Percentiles rank a stretch among this genome's conserved stretches.
Evolutionary conservation across 1,140 invertebrate genomes (phyloP).

Genomic region (Laupala kohalensis): DNA sequence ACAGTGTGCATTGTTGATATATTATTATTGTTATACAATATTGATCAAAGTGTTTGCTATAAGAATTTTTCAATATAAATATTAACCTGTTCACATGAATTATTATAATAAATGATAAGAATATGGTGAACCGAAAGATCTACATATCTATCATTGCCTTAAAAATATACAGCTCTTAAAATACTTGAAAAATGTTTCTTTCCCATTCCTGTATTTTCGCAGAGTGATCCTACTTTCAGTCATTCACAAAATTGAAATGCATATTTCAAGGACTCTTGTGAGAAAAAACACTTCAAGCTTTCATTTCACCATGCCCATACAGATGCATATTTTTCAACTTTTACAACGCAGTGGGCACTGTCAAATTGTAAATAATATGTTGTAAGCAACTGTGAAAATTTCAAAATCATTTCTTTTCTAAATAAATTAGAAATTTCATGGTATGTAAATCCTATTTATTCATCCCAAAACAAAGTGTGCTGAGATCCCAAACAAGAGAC

Average conservation of each 20-base stretch:
- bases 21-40: neutral
- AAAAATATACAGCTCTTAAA: neutral
- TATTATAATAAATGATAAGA: neutral
- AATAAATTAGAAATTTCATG: neutral
- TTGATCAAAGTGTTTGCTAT: conserved; percentile 2
- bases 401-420: conserved; percentile 1
- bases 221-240: neutral
- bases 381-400: conserved; percentile 8
- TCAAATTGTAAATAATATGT: conserved; percentile 6
- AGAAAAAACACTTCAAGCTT: neutral
- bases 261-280: neutral
- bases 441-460: too few relatives aligned
- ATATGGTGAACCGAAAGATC: conserved; percentile 2
- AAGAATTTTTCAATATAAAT: neutral
- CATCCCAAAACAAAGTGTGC: too few relatives aligned
- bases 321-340: conserved; percentile 5
- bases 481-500: too few relatives aligned
- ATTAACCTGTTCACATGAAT: neutral
- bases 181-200: neutral
- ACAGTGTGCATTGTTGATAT: conserved; percentile 6
- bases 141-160: conserved; percentile 10
- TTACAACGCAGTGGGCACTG: conserved; percentile 8
- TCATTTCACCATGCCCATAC: neutral
- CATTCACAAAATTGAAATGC: neutral
- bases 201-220: neutral